Conservation (phyloP, 2,113 vertebrate species). For the Orcinus orca region DNA sequence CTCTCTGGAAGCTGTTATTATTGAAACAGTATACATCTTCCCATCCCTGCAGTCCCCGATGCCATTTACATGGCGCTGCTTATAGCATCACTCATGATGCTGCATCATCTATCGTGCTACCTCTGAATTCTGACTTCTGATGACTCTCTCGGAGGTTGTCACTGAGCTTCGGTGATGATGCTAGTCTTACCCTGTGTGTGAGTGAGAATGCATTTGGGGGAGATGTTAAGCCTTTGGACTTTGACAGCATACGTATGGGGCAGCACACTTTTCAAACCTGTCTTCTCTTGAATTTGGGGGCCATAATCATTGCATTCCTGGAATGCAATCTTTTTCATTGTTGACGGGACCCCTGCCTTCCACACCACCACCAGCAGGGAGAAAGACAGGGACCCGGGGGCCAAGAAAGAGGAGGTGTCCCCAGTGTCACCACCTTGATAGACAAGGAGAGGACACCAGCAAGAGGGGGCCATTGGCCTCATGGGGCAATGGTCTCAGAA, state of each 20-base stretch:
- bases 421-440: neutral
- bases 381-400: neutral
- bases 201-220: accelerated
- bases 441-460: neutral
- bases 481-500: neutral
- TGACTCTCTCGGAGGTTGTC: neutral
- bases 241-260: accelerated
- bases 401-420: neutral
- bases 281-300: neutral
- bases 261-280: neutral
- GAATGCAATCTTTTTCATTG: neutral
- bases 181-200: neutral
- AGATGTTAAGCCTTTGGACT: neutral
- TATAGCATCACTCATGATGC: accelerated
- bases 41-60: accelerated
- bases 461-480: neutral
- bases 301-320: neutral
- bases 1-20: neutral
- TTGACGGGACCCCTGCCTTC: neutral
- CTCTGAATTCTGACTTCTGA: neutral
- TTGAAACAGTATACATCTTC: neutral
- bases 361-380: neutral
- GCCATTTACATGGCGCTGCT: accelerated
- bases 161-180: neutral
- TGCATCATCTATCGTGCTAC: accelerated